Evolutionary conservation across 1,140 invertebrate genomes (phyloP).

Genomic region (Asbolus verrucosus): DNA sequence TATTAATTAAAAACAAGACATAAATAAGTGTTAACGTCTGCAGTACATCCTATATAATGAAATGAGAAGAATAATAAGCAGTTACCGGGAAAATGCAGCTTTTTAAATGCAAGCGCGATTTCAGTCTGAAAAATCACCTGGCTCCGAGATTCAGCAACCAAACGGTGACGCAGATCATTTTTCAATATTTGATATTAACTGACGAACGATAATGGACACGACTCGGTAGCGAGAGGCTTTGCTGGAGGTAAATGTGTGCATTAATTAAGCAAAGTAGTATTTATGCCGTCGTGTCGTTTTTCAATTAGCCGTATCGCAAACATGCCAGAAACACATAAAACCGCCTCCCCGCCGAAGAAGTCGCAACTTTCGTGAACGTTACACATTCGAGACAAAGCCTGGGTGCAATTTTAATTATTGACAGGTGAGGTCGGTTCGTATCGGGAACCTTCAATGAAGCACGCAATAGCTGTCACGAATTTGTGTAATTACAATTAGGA

Average conservation of each 20-base stretch:
- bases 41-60: slow-evolving; percentile 28
- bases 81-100: not conserved
- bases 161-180: no score
- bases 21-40: slow-evolving; percentile 23
- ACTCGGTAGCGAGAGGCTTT: no score
- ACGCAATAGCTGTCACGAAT: slow-evolving; percentile 34
- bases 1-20: slow-evolving; percentile 36
- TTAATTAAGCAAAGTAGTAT: slow-evolving; percentile 49
- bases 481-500: slow-evolving; percentile 38
- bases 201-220: slow-evolving; percentile 36
- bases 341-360: no score
- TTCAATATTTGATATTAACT: slow-evolving; percentile 27
- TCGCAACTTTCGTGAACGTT: slow-evolving; percentile 18
- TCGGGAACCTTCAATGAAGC: slow-evolving; percentile 32
- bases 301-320: no score
- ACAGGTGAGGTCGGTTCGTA: slow-evolving; percentile 30
- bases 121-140: no score
- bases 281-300: slow-evolving; percentile 33
- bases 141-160: not conserved
- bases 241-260: slow-evolving; percentile 39
- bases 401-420: slow-evolving; percentile 33
- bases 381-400: slow-evolving; percentile 2
- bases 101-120: no score
- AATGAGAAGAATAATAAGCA: slow-evolving; percentile 24
- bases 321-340: no score